Evolutionary conservation across 2,113 vertebrate species (phyloP), one percentile per base, ranked within the genome.

Genomic region (Erpornis zantholeuca): DNA sequence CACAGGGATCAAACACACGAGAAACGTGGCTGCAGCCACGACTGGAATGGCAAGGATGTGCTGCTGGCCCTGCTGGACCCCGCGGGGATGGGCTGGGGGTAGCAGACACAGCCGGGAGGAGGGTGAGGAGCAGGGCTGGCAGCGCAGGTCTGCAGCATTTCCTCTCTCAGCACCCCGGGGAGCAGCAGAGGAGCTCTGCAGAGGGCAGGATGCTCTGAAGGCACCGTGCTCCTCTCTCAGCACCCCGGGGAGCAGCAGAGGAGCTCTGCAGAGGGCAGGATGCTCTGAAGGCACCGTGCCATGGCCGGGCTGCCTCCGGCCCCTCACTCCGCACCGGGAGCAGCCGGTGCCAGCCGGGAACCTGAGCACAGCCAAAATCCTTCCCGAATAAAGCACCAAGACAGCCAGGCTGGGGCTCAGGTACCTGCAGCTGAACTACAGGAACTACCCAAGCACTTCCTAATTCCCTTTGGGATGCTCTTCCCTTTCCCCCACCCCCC

Each of bases 1-100:
- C 78, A 14, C 63, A 6, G 0, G 0, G 12, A 15, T 5, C 72
- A 57, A 23, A 19, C 0, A 3, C 15, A 0, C 0, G 0, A 24
- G 5, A 13, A 75, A 11, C 0, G 6, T 0, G 45, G 27, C 57
- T 24, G 47, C 11, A 60, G 42, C 16, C 35, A 7, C 1, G 7
- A 18, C 13, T 60, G 71, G n/a, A 12, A 7, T 6, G 0, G 4
- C 35, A 57, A 53, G 2, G 5, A 4, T 0, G 15, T 10, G 71
- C 66, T 12, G 44, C 20, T 24, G 63, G 90, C 50, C 45, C 20
- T 0, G 56, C 12, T 3, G 52, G 68, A 40, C 11, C 80, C 82
- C 17, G 25, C 0, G 2, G 72, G 56, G 38, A 12, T 1, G 14
- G 36, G 28, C 50, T 49, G 10, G 1, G 49, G 71, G 35, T 3